phyloP scores from a whole-genome alignment of 2,797 vertebrate genomes.

The Anableps anableps region DNA sequence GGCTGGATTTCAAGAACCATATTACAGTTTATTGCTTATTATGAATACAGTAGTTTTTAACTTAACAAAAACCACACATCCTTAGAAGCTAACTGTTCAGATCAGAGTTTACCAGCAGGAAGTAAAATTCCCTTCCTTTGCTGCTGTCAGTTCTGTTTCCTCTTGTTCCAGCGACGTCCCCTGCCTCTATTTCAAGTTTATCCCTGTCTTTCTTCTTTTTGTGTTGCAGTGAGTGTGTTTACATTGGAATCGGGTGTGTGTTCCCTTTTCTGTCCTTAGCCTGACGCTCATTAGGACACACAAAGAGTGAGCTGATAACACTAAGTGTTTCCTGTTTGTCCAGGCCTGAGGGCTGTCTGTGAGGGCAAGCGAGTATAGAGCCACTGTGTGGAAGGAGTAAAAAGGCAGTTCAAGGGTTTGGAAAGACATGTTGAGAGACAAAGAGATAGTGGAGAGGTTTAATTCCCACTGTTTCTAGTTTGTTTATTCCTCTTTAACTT shows the following conservation, averaged over 20 bases:
- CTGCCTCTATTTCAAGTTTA: slow-evolving; percentile 11
- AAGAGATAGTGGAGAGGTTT: not conserved
- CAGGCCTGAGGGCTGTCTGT: slow-evolving; percentile 32
- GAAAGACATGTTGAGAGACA: slow-evolving; percentile 6
- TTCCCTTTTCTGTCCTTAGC: slow-evolving; percentile 54
- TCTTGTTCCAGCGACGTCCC: not conserved
- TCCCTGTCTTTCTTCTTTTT: slow-evolving; percentile 21
- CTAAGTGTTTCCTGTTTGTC: slow-evolving; percentile 80
- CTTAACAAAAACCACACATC: not conserved
- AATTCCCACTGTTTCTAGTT: not conserved
- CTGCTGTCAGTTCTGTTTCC: slow-evolving; percentile 32
- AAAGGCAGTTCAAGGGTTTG: slow-evolving; percentile 14
- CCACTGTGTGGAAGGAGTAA: slow-evolving; percentile 4
- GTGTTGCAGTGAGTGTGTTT: slow-evolving; percentile 61
- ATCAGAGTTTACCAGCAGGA: slow-evolving; percentile 33
- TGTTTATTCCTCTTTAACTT: not conserved
- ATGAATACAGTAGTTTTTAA: not conserved
- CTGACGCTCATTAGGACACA: slow-evolving; percentile 66
- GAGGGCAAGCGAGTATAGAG: slow-evolving; percentile 25
- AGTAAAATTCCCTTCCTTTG: slow-evolving; percentile 51
- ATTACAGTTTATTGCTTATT: too few relatives aligned
- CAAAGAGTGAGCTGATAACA: slow-evolving; percentile 68
- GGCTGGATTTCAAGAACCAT: not conserved
- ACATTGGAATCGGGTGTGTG: slow-evolving; percentile 61
- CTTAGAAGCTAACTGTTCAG: not conserved